phyloP scores from a whole-genome alignment of 64 coral and sea anemone genomes.

The Cladopsammia gracilis region DNA sequence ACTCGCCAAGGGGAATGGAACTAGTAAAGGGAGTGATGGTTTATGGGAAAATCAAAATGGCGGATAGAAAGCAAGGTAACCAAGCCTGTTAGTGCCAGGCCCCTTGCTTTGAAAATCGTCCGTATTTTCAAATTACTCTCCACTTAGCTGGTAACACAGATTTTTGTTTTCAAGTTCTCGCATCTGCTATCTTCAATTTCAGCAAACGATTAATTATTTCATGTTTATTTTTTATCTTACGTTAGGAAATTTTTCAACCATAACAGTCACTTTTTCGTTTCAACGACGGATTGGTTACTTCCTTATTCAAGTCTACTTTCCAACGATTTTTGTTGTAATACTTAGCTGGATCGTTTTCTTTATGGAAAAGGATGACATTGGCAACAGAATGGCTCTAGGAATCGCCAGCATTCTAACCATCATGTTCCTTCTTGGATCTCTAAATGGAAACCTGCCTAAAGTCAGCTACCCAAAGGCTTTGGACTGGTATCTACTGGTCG shows the following conservation, averaged over 20 bases:
- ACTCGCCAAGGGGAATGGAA: no score
- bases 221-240: no score
- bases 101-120: no score
- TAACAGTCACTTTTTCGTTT: slow-evolving; percentile 32
- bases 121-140: no score
- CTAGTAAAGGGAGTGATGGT: no score
- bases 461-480: slow-evolving; percentile 42
- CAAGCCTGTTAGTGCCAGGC: no score
- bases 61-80: no score
- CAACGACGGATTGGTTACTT: slow-evolving; percentile 19
- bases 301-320: slow-evolving; percentile 37
- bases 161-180: no score
- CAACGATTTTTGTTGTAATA: slow-evolving; percentile 13
- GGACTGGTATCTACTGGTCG: slow-evolving; percentile 34
- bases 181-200: no score
- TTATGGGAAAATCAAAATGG: no score
- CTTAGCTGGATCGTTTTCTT: slow-evolving; percentile 35
- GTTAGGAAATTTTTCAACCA: slow-evolving; percentile 6
- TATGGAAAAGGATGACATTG: slow-evolving; percentile 27
- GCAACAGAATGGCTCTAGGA: slow-evolving; percentile 14
- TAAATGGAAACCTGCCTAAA: slow-evolving; percentile 5
- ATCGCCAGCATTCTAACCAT: slow-evolving; percentile 41
- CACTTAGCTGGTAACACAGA: no score
- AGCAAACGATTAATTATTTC: no score
- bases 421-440: slow-evolving; percentile 20